These are phyloP conservation scores for Mimas tiliae DNA, from an alignment of 2,888 invertebrate species.

Conservation along the genomic window DNA sequence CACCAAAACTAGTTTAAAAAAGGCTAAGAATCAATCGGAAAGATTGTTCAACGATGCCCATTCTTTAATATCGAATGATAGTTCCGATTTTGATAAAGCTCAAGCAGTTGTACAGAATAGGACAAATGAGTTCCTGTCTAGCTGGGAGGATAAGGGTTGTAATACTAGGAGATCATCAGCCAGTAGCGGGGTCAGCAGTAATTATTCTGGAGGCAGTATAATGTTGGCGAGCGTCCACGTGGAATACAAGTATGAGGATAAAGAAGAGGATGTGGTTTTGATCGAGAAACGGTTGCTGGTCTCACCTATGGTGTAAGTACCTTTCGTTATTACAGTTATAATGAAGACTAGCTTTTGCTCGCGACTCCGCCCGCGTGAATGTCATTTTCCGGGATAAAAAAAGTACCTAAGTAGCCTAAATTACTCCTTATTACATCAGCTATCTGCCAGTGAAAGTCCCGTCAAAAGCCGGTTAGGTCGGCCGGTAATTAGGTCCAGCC, in stretches of 20 bases:
- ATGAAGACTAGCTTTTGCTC: no score
- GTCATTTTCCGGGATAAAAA: no score
- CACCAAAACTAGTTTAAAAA: constrained; percentile 64
- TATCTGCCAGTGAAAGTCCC: no score
- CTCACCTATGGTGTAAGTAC: constrained; percentile 81
- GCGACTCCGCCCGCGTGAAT: no score
- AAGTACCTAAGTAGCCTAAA: no score
- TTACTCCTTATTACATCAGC: no score
- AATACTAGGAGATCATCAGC: constrained; percentile 77
- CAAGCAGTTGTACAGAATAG: constrained; percentile 69
- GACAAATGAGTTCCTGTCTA: constrained; percentile 71
- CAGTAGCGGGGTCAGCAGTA: constrained; percentile 77
- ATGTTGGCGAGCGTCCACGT: constrained; percentile 87
- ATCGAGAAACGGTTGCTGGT: constrained; percentile 87
- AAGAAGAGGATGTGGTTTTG: constrained; percentile 88
- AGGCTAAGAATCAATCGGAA: constrained; percentile 37
- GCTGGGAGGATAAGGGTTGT: constrained; percentile 49
- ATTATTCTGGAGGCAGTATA: constrained; percentile 69
- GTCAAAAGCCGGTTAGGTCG: no score
- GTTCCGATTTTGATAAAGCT: constrained; percentile 63
- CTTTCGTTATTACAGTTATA: neutral
- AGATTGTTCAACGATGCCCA: constrained; percentile 27
- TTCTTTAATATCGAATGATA: constrained; percentile 51
- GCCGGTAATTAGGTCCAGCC: no score
- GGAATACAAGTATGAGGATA: constrained; percentile 90